Evolutionary conservation across 1,140 invertebrate genomes (phyloP).

Genomic region (Chlorops oryzae): DNA sequence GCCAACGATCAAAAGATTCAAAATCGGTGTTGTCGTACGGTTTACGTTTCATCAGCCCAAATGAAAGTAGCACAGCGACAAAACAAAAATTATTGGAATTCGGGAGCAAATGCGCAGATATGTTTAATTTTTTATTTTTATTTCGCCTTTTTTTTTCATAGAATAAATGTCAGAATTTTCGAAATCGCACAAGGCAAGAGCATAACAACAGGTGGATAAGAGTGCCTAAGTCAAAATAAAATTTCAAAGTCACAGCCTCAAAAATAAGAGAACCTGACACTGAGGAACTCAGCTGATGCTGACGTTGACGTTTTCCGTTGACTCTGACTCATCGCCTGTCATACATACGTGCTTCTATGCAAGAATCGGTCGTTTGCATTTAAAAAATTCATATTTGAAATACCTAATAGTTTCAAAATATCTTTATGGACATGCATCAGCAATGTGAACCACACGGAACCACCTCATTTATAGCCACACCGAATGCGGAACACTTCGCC

Average conservation of each 20-base stretch:
- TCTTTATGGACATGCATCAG: conserved; percentile 16
- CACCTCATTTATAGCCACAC: neutral
- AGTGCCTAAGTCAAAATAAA: neutral
- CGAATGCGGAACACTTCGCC: neutral
- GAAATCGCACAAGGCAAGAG: neutral
- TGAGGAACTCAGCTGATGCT: neutral
- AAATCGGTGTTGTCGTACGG: too few relatives aligned
- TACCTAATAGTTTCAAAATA: too few relatives aligned
- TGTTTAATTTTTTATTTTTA: too few relatives aligned
- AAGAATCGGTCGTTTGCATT: neutral
- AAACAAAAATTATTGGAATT: too few relatives aligned
- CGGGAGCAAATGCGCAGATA: too few relatives aligned
- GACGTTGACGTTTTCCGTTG: neutral
- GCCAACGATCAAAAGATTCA: too few relatives aligned
- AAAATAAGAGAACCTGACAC: neutral
- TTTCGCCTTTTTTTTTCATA: too few relatives aligned
- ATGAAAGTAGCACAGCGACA: too few relatives aligned
- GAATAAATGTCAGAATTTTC: conserved; percentile 1
- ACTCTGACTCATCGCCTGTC: neutral
- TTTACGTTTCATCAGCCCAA: too few relatives aligned
- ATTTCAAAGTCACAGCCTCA: conserved; percentile 1
- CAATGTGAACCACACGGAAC: neutral
- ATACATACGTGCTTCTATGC: neutral
- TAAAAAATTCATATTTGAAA: conserved; percentile 13
- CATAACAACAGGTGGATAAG: conserved; percentile 11